A percentile compares a stretch with the other conserved stretches of the same genome.
Conservation (phyloP, 2,888 invertebrate genomes). For the Anaspis maculata region DNA sequence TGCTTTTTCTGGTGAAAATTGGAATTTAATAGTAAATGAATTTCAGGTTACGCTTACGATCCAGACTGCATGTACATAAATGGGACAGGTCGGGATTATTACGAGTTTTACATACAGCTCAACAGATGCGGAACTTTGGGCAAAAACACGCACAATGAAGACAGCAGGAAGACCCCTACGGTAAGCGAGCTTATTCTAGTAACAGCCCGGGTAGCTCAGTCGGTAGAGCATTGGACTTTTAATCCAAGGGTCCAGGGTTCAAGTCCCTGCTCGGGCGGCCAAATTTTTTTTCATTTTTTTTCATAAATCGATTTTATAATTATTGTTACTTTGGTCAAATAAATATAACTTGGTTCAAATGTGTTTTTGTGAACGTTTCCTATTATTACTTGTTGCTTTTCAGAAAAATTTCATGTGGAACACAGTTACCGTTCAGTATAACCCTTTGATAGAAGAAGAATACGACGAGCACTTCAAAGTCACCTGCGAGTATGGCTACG, state of each 20-base stretch:
- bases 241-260: slow-evolving; percentile 69
- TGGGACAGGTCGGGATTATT: slow-evolving; percentile 83
- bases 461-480: slow-evolving; percentile 93
- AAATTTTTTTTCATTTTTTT: slow-evolving; percentile 5
- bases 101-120: slow-evolving; percentile 88
- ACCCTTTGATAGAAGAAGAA: slow-evolving; percentile 86
- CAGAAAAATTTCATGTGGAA: slow-evolving; percentile 96
- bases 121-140: slow-evolving; percentile 88
- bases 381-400: slow-evolving; percentile 19
- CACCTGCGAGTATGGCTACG: slow-evolving; percentile 92
- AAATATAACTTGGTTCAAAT: background rate
- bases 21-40: no score
- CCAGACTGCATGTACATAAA: slow-evolving; percentile 93
- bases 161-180: slow-evolving; percentile 76
- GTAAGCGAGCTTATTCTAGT: slow-evolving; percentile 46
- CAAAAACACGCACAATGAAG: slow-evolving; percentile 78
- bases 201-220: slow-evolving; percentile 59
- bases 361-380: background rate
- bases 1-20: no score
- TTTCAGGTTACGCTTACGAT: slow-evolving; percentile 76
- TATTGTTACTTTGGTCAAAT: no score
- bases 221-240: slow-evolving; percentile 66
- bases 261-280: slow-evolving; percentile 61
- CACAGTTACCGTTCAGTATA: slow-evolving; percentile 90
- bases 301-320: background rate